Evolutionary conservation across 2,113 vertebrate species (phyloP).

Genomic region (Micromys minutus): DNA sequence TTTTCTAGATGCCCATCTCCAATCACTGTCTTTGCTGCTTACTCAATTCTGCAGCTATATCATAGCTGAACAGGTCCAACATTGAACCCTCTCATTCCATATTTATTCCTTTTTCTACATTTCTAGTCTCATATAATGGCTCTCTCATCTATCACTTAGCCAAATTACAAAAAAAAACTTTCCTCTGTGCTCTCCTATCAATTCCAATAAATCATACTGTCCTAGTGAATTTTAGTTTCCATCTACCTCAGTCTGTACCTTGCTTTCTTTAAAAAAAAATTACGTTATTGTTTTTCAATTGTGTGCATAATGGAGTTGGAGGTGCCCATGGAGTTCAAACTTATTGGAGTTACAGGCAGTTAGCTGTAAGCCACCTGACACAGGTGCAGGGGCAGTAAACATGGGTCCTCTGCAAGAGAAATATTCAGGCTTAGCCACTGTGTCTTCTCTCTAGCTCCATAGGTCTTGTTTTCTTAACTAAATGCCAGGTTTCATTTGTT

Average conservation of each 20-base stretch:
- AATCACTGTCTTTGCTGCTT: not conserved
- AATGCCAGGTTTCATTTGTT: not conserved
- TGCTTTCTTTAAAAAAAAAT: not conserved
- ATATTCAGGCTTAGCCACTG: not conserved
- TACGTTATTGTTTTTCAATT: too few relatives aligned
- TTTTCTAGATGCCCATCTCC: not conserved
- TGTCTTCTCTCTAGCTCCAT: not conserved
- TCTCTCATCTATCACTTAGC: not conserved
- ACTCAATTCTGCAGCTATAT: not conserved
- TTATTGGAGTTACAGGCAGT: too few relatives aligned
- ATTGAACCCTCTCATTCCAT: not conserved
- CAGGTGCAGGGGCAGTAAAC: not conserved
- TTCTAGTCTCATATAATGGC: not conserved
- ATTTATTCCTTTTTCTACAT: slow-evolving; percentile 16
- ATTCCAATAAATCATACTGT: not conserved
- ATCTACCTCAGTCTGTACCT: not conserved
- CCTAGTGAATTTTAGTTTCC: not conserved
- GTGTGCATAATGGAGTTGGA: not conserved
- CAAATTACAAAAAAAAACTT: not conserved
- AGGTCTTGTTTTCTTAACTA: not conserved
- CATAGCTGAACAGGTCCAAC: not conserved
- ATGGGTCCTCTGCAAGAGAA: not conserved
- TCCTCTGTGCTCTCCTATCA: not conserved
- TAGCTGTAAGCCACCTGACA: not conserved
- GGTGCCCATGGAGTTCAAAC: not conserved